Evolutionary conservation across 2,888 invertebrate species (phyloP).

Genomic region (Hypomecis atomaria): DNA sequence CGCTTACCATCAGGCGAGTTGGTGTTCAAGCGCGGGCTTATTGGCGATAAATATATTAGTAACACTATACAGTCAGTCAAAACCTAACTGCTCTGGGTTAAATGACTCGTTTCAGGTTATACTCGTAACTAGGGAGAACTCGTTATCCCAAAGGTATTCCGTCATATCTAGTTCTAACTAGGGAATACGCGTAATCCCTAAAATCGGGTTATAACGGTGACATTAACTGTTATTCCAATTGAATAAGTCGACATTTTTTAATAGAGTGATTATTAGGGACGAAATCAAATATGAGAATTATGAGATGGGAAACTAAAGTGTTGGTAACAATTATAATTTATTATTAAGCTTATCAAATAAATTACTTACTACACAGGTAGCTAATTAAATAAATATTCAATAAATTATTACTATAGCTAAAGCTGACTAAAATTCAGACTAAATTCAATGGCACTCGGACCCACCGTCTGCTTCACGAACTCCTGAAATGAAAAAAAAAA

Average conservation of each 20-base stretch:
- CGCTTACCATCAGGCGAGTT: too few relatives aligned
- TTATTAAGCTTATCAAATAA: conserved; percentile 30
- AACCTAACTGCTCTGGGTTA: too few relatives aligned
- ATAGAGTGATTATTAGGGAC: neutral
- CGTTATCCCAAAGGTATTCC: too few relatives aligned
- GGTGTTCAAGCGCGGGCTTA: too few relatives aligned
- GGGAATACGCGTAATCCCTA: too few relatives aligned
- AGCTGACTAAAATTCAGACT: conserved; percentile 55
- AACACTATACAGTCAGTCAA: too few relatives aligned
- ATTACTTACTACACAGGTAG: conserved; percentile 34
- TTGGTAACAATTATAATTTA: conserved; percentile 20
- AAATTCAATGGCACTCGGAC: conserved; percentile 63
- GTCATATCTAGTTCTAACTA: too few relatives aligned
- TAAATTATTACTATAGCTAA: conserved; percentile 45
- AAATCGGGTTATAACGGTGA: too few relatives aligned
- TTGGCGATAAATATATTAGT: too few relatives aligned
- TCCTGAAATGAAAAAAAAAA: conserved; percentile 52
- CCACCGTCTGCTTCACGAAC: conserved; percentile 28
- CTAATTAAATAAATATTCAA: conserved; percentile 48
- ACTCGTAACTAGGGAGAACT: too few relatives aligned
- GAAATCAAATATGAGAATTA: neutral
- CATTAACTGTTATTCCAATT: too few relatives aligned
- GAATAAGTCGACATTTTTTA: neutral
- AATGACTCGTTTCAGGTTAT: too few relatives aligned
- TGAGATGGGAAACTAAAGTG: conserved; percentile 8